phyloP scores from a whole-genome alignment of 1,140 invertebrate species.

The Drosophila virilis region DNA sequence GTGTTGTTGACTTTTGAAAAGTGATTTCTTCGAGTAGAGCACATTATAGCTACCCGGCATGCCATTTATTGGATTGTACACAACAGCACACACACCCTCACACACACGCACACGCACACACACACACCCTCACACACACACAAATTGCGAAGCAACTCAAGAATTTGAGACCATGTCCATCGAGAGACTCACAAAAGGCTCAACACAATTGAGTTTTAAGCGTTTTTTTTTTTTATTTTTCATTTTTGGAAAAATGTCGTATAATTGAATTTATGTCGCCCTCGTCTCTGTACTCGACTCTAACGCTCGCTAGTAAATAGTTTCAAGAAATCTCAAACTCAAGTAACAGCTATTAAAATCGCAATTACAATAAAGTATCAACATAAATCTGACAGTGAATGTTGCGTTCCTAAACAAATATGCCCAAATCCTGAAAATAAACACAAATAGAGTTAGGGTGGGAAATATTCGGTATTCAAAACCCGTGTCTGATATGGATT shows the following conservation, averaged over 20 bases:
- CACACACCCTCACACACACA: too few relatives aligned
- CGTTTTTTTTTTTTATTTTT: constrained; percentile 1
- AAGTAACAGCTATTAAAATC: constrained; percentile 64
- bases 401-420: constrained; percentile 76
- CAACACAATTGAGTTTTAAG: constrained; percentile 54
- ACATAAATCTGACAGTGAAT: constrained; percentile 35
- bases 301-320: constrained; percentile 28
- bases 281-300: too few relatives aligned
- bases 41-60: constrained; percentile 77
- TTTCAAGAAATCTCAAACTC: neutral
- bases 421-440: constrained; percentile 62
- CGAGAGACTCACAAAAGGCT: constrained; percentile 11
- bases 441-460: constrained; percentile 29
- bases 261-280: constrained; percentile 37
- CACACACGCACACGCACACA: too few relatives aligned
- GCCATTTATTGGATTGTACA: constrained; percentile 78
- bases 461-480: constrained; percentile 31
- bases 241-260: constrained; percentile 33
- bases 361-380: constrained; percentile 61
- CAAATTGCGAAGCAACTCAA: neutral
- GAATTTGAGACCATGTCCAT: constrained; percentile 7
- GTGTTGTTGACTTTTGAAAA: constrained; percentile 82
- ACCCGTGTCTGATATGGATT: constrained; percentile 67
- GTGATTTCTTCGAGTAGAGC: constrained; percentile 79
- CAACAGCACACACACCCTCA: neutral